Conservation (phyloP, 2,797 vertebrate species). For the Triplophysa yarkandensis region DNA sequence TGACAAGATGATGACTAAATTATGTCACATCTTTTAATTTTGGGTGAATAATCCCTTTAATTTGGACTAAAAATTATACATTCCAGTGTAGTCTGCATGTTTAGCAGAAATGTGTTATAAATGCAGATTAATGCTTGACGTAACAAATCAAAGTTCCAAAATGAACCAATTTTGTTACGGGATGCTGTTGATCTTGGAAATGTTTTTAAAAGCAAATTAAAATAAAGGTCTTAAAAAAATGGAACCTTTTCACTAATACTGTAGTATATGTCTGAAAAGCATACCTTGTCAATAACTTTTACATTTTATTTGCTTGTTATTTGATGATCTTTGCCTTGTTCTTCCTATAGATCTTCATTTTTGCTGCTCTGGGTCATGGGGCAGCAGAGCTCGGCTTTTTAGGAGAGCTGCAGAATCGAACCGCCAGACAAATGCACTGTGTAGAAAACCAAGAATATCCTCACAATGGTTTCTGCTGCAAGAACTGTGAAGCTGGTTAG, state of each 20-base stretch:
- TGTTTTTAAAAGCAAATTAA: no score
- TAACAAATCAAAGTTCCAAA: neutral
- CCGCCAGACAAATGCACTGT: constrained; percentile 61
- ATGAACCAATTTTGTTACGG: no score
- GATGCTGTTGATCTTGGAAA: no score
- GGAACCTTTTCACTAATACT: no score
- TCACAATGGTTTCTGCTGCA: constrained; percentile 73
- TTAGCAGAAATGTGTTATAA: neutral
- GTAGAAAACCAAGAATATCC: constrained; percentile 76
- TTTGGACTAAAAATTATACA: neutral
- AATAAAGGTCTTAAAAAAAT: no score
- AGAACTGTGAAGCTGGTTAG: constrained; percentile 80
- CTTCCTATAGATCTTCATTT: constrained; percentile 21
- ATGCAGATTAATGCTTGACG: neutral
- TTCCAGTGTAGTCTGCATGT: neutral
- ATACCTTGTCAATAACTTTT: no score
- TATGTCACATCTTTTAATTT: no score
- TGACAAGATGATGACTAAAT: no score
- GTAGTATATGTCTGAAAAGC: no score
- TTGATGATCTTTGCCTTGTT: neutral
- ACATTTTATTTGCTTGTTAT: no score
- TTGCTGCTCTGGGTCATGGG: constrained; percentile 22
- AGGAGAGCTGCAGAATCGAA: constrained; percentile 43
- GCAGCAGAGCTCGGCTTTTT: constrained; percentile 17
- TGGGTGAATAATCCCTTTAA: no score